Base-by-base conservation (phyloP, 2,888 invertebrate genomes). In the Trileptium ribeirensis region DNA sequence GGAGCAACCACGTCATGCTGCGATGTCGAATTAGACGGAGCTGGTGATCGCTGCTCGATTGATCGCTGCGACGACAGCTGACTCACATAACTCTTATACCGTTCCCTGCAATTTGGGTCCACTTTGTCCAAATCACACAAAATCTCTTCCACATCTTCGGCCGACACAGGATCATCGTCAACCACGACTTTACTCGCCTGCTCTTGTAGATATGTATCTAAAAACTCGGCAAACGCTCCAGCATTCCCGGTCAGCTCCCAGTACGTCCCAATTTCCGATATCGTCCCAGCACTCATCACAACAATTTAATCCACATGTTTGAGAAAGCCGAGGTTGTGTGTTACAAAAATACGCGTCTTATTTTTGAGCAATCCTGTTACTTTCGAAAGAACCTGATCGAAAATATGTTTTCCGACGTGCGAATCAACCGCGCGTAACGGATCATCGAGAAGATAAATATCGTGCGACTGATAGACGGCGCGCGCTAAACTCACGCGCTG, bases 371-470 rank as follows among this genome's bases (percentile, higher is more conserved):
- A 64, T 19, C 90, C 91, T 24, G 90, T 91, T n/a, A n/a, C n/a
- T 0, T 94, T 93, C 39, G 96, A 95, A 83, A 98, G 92, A 37
- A 95, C 95, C 89, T 95, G 92, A 85, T 97, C 95, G 88, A 98
- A 99, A 86, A 98, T 95, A 88, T 97, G 97, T 90, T 96, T 96
- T 24, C 97, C 97, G 78, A 98, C 97, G 89, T 98, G 97, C 39
- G 95, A 93, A 89, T 98, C 98, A 0, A 98, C 97, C 1, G 97
- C 97, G 88, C 95, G 95, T 78, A 92, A 88, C 0, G 98, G 97
- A 91, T 99, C 98, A 88, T 99, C 98, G 86, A 99, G 90, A 87
- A 96, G 93, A 89, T 96, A 97, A 83, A 96, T 91, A 87, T 96
- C 96, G 0, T 94, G 92, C 89, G 95, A 92, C 86, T 92, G 92